Base-by-base conservation (phyloP, 2,113 vertebrate species). In the Antechinus stuartii region DNA sequence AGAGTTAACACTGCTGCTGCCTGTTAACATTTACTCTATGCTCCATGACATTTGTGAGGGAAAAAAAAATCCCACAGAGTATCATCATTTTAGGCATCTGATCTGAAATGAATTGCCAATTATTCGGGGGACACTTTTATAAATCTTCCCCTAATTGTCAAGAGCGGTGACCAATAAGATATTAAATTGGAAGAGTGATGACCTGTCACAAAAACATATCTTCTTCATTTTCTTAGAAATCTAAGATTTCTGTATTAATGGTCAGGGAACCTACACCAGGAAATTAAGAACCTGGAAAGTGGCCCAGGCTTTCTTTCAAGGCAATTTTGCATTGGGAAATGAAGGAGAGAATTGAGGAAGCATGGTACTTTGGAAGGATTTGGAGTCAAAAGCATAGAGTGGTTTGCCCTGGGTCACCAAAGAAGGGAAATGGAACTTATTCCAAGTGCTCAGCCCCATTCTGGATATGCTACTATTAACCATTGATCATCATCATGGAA, bases 71-170 rank as follows among this genome's bases (percentile, higher is more conserved):
- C 35, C 95, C 95, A 92, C 92, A 90, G 93, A 95, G 93, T 68
- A 96, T 91, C 95, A 61, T 92, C 95, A 56, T 95, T 96, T 96
- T 61, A 25, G 92, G 94, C 95, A 97, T 95, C 95, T 93, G 97
- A 97, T 97, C 76, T 95, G 91, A 95, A 96, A 97, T 96, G 96
- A 97, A 97, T 96, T 97, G 96, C 92, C 96, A 97, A 93, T 97
- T 97, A 97, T 96, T 97, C 91, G 56, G 84, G 89, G 54, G 76
- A 91, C 95, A 90, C 52, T 27, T 96, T 92, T 93, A 96, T 95
- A 96, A 97, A 95, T 96, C 94, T 94, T 96, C 92, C 61, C 61
- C 91, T 97, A 97, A 97, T 90, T 95, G 93, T 96, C 89, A 90
- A 96, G 97, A 95, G 95, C 95, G 93, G 52, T 61, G 53, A 97